Base-by-base conservation (phyloP, 1,140 invertebrate species). In the Trachymyrmex septentrionalis region DNA sequence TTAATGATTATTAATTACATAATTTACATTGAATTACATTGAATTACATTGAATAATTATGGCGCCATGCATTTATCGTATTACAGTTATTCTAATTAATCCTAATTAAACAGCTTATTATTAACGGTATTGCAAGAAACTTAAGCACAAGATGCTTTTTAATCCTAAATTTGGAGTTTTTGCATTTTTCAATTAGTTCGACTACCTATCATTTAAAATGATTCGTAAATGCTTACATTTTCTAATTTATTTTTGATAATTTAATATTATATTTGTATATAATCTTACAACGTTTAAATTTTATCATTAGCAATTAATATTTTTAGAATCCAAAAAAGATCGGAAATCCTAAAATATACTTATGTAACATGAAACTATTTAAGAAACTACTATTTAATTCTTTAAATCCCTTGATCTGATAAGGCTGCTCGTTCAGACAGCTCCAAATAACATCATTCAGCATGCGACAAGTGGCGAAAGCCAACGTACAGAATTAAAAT, bases 381-480 rank as follows among this genome's bases (percentile, higher is more conserved):
- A 19, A 53, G 27, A 64, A 21, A 16, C 4, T n/a, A n/a, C n/a
- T n/a, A n/a, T n/a, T n/a, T 1, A 27, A 61, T 57, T 10, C 5
- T 55, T 48, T 57, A 27, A 72, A 73, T 34, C 10, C 3, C 6
- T 53, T 50, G 24, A 57, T 81, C 67, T 53, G 50, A 73, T 53
- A 34, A 72, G 9, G 9, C 19, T 34, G 34, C 38, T 55, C 21
- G 30, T 57, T 80, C 48, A 16, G 24, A 55, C n/a, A 55, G 16
- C n/a, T 48, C 55, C 14, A 30, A 82, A 82, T 73, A 61, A 82
- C 53, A 82, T 72, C 67, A 73, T 82, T 73, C 73, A 72, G 7
- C 9, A 38, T 14, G 38, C 38, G 53, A 59, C 53, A n/a, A 72
- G 21, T n/a, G 14, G 14, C n/a, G n/a, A 69, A 69, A 69, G 77